These are phyloP conservation scores for Anableps anableps DNA, from an alignment of 2,797 vertebrate species.

Conservation along the genomic window DNA sequence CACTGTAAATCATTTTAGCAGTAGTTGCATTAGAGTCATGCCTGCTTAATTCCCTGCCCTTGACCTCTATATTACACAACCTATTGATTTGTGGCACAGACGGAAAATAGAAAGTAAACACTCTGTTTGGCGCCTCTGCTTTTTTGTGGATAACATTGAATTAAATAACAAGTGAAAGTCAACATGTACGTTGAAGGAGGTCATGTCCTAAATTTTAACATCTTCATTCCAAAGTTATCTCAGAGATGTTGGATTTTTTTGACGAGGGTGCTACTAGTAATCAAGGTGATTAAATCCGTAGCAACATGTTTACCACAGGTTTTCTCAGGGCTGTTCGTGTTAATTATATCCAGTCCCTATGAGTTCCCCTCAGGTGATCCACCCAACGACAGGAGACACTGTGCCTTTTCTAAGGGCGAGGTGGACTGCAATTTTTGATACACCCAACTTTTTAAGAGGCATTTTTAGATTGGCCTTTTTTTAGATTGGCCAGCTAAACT, in stretches of 20 bases:
- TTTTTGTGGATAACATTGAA: not conserved
- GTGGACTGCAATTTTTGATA: not conserved
- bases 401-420: not conserved
- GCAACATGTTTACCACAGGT: not conserved
- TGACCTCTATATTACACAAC: conserved; percentile 36
- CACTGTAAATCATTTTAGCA: conserved; percentile 28
- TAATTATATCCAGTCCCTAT: not conserved
- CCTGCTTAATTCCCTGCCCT: conserved; percentile 12
- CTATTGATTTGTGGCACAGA: conserved; percentile 14
- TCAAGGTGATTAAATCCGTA: not conserved
- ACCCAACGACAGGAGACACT: not conserved
- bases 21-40: conserved; percentile 17
- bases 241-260: not conserved
- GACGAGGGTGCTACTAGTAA: not conserved
- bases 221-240: not conserved
- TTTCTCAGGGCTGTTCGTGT: not conserved
- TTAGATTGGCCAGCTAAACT: conserved; percentile 1
- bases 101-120: conserved; percentile 17
- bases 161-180: not conserved
- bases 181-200: not conserved
- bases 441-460: not conserved
- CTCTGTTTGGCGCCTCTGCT: not conserved
- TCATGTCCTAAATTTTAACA: not conserved
- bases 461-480: not conserved
- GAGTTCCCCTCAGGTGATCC: not conserved